These are phyloP conservation scores for Drosophila aff. DNA, from an alignment of 1,140 invertebrate genomes.

Conservation along the genomic window DNA sequence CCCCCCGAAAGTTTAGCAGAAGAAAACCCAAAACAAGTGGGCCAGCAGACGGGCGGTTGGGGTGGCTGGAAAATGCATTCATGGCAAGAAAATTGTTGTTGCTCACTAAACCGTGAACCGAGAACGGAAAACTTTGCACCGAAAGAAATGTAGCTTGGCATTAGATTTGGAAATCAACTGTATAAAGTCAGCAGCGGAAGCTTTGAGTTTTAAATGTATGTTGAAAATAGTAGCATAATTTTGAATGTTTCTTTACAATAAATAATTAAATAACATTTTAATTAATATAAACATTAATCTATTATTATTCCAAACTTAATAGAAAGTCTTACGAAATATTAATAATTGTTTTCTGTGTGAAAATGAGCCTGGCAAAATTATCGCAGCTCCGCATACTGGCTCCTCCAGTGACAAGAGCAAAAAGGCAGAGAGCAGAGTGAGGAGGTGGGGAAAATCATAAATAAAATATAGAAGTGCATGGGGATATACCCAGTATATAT, in stretches of 20 bases:
- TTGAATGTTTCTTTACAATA: not conserved
- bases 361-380: slow-evolving; percentile 66
- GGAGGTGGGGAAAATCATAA: slow-evolving; percentile 61
- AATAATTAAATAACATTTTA: not conserved
- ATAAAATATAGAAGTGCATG: slow-evolving; percentile 65
- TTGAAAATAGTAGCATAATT: not conserved
- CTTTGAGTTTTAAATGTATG: not conserved
- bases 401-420: slow-evolving; percentile 48
- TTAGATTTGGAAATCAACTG: not conserved
- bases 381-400: slow-evolving; percentile 43
- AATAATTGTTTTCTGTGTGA: slow-evolving; percentile 3
- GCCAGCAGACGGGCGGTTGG: not conserved
- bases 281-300: too few relatives aligned
- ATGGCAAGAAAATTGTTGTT: slow-evolving; percentile 77
- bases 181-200: accelerated
- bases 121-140: slow-evolving; percentile 20
- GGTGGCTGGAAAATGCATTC: slow-evolving; percentile 54
- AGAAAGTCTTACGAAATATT: not conserved
- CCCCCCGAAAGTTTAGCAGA: slow-evolving; percentile 61
- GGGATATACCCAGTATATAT: slow-evolving; percentile 13
- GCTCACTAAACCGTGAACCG: slow-evolving; percentile 79
- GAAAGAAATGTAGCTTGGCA: not conserved
- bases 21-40: slow-evolving; percentile 62
- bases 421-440: slow-evolving; percentile 2
- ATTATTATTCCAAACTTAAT: not conserved